Evolutionary conservation across 2,113 vertebrate species (phyloP), one percentile per base, ranked within the genome.

Genomic region (Dipodomys merriami): DNA sequence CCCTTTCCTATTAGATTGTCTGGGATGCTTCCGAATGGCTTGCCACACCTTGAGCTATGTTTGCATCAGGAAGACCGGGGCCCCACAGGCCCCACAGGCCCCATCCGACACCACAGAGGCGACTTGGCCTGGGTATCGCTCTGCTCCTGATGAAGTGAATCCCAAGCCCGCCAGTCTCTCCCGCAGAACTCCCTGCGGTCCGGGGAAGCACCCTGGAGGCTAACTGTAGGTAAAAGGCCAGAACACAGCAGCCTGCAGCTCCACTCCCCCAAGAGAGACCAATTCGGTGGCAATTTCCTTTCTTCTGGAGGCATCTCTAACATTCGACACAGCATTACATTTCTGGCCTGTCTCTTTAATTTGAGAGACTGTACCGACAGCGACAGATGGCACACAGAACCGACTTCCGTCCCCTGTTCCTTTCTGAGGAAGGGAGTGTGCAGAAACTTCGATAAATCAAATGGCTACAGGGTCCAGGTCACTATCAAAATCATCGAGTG

Each of bases 371-470:
- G 97, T 94, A 97, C 97, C 97, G 97, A 95, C 96, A 96, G 96
- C 96, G 98, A 98, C 99, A 99, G 98, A 99, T 99, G 99, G 98
- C 98, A 98, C 98, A 98, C 97, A 98, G 98, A 98, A 98, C 98
- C 98, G 98, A 98, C 98, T 99, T 98, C 98, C 98, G 98, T 98
- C 98, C 98, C 98, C 98, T 98, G 98, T 98, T 98, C 98, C 98
- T 98, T 98, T 96, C 97, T 97, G 96, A 98, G 97, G 98, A 98
- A 98, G 98, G 97, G 98, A 98, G 97, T 96, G 95, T 95, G 95
- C 95, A 97, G 98, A 98, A 98, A 98, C 97, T 98, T 97, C 98
- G 98, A 98, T 98, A 97, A 97, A 98, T 97, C 98, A 96, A 96
- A 96, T 96, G 97, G 97, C 97, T 97, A 97, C 97, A 97, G 96